Conservation (phyloP, 2,113 vertebrate genomes). For the Narcine bancroftii region DNA sequence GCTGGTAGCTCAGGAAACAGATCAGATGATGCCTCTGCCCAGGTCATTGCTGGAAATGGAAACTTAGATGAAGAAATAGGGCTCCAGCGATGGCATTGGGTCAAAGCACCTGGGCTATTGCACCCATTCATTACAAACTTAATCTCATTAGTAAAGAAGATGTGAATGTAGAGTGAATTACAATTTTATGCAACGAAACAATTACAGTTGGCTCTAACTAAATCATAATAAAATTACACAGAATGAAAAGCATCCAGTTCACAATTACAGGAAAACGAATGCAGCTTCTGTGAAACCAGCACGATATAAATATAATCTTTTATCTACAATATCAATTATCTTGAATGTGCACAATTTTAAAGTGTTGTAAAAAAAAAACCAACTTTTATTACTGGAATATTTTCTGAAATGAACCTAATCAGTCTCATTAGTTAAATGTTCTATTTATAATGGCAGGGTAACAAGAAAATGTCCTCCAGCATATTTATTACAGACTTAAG, state of each 20-base stretch:
- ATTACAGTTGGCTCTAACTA: neutral
- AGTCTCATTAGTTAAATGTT: neutral
- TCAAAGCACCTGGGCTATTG: neutral
- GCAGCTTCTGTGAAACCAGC: neutral
- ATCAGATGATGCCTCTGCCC: no score
- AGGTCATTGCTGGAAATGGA: no score
- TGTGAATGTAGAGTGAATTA: neutral
- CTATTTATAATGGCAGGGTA: neutral
- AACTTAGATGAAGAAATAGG: no score
- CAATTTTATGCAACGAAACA: neutral
- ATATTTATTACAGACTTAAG: neutral
- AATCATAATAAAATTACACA: neutral
- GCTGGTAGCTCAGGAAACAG: no score
- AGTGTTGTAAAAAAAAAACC: neutral
- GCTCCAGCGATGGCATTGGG: no score
- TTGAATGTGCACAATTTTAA: neutral
- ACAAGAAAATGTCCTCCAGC: neutral
- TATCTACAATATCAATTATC: neutral
- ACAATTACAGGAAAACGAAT: constrained; percentile 1
- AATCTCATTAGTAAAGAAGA: neutral
- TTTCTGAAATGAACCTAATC: neutral
- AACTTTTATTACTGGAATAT: neutral
- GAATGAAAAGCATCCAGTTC: neutral
- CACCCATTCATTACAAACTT: neutral
- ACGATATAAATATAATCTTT: neutral